phyloP scores from a whole-genome alignment of 2,888 invertebrate genomes.

The Pedicia rivosa region DNA sequence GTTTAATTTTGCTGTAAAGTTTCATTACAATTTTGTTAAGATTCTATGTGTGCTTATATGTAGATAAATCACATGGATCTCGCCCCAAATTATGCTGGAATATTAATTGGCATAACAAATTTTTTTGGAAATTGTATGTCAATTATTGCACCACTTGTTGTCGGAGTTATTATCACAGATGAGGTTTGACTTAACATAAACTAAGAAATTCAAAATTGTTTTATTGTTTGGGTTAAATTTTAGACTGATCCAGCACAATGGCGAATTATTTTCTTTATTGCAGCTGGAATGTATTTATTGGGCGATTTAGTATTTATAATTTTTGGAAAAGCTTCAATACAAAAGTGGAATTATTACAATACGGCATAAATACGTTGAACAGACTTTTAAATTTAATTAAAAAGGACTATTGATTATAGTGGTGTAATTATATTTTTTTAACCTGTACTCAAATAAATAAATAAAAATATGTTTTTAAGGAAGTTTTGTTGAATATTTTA shows the following conservation, averaged over 20 bases:
- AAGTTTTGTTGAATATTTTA: no score
- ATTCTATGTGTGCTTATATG: no score
- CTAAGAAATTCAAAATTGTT: constrained; percentile 8
- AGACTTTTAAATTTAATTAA: no score
- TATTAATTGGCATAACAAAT: constrained; percentile 50
- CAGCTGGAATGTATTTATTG: constrained; percentile 35
- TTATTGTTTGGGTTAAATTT: constrained; percentile 8
- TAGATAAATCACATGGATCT: constrained; percentile 43
- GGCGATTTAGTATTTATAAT: constrained; percentile 37
- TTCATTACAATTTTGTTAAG: no score
- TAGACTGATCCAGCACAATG: constrained; percentile 33
- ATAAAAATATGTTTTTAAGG: no score
- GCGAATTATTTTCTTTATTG: constrained; percentile 39
- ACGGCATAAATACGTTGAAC: no score
- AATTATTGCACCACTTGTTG: constrained; percentile 39
- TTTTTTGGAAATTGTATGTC: constrained; percentile 40
- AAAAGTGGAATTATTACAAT: constrained; percentile 41
- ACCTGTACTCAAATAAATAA: no score
- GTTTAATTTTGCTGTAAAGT: no score
- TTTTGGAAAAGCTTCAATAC: constrained; percentile 36
- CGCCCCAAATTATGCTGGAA: constrained; percentile 46
- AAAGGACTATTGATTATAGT: no score
- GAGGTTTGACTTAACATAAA: no score
- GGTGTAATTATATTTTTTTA: no score
- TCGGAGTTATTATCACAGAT: constrained; percentile 34